phyloP scores from a whole-genome alignment of 2,888 invertebrate genomes.

The Cryptus armator region DNA sequence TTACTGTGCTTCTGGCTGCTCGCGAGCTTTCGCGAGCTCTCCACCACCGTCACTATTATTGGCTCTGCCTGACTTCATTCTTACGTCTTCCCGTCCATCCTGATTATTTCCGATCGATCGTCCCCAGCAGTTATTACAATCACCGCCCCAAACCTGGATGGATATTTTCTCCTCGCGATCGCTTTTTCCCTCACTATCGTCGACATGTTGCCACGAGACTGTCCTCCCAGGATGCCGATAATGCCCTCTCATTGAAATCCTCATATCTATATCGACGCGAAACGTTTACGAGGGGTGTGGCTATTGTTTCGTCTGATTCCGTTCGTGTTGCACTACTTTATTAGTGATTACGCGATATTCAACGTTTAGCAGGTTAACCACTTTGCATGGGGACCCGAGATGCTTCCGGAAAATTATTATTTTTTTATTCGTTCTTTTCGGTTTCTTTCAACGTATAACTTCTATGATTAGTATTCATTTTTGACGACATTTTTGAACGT shows the following conservation, averaged over 20 bases:
- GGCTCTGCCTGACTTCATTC: slow-evolving; percentile 18
- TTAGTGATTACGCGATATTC: no score
- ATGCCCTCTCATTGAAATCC: neutral
- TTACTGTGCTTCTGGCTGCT: slow-evolving; percentile 36
- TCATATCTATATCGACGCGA: neutral
- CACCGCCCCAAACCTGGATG: neutral
- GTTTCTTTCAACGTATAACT: no score
- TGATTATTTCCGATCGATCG: slow-evolving; percentile 29
- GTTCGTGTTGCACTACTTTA: no score
- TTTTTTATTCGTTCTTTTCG: no score
- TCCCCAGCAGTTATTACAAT: neutral
- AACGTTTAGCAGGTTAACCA: no score
- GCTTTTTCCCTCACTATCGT: neutral
- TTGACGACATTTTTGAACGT: no score
- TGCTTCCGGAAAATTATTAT: no score
- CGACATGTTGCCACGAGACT: neutral
- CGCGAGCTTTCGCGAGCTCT: neutral
- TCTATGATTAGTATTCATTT: no score
- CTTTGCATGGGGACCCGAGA: no score
- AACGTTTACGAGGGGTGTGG: neutral
- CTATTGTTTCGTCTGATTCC: neutral
- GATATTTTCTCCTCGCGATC: neutral
- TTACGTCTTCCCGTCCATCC: neutral
- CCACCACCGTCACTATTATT: slow-evolving; percentile 7
- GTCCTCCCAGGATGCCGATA: neutral